Evolutionary conservation across 1,140 invertebrate species (phyloP).

Genomic region (Caenorhabditis remanei): DNA sequence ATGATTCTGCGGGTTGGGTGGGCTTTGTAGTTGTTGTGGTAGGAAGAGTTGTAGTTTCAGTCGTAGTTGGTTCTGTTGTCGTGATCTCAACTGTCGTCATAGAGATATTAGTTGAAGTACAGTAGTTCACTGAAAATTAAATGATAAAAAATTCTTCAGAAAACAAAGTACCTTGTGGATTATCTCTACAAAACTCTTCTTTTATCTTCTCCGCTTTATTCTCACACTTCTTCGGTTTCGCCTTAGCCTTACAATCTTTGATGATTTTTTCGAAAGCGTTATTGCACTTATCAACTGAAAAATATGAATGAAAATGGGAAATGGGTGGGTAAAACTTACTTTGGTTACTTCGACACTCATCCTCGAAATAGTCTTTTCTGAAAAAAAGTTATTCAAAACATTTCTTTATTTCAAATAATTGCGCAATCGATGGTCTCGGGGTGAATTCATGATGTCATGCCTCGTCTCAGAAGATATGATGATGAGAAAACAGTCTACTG

Average conservation of each 20-base stretch:
- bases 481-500: no score
- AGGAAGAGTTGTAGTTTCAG: not conserved
- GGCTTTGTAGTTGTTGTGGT: not conserved
- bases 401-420: no score
- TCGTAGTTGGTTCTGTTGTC: not conserved
- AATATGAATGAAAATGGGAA: not conserved
- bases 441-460: no score
- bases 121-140: not conserved
- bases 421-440: no score
- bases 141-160: not conserved
- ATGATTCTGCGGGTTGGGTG: not conserved
- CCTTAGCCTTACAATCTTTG: not conserved
- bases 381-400: no score
- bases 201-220: not conserved
- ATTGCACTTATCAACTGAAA: slow-evolving; percentile 20
- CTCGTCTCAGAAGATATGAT: no score
- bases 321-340: not conserved
- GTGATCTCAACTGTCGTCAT: not conserved
- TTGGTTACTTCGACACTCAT: not conserved
- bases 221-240: not conserved
- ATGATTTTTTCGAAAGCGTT: not conserved
- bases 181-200: not conserved
- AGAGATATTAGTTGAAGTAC: not conserved
- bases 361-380: not conserved
- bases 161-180: not conserved